Evolutionary conservation across 2,113 vertebrate genomes (phyloP).

Genomic region (Myotis brandtii): DNA sequence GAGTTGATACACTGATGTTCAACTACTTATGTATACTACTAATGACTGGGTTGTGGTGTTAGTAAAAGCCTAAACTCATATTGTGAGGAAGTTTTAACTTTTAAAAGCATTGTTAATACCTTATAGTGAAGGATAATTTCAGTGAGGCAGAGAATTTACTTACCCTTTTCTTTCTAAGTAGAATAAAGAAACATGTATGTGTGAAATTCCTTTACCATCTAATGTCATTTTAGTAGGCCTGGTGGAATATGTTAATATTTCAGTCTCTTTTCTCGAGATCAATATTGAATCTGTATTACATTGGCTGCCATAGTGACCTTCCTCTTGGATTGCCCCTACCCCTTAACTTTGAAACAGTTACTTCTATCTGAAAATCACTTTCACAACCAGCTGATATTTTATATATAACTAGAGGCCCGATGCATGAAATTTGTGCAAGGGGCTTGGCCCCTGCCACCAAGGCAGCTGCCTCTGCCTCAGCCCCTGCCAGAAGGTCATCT

Average conservation of each 20-base stretch:
- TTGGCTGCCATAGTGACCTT: not conserved
- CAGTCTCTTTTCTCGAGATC: not conserved
- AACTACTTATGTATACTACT: not conserved
- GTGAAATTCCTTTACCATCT: not conserved
- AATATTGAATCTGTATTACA: not conserved
- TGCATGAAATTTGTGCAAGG: too few species aligned
- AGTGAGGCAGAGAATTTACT: not conserved
- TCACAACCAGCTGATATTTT: not conserved
- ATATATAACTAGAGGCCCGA: not conserved
- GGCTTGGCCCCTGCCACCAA: too few species aligned
- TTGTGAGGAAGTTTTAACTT: not conserved
- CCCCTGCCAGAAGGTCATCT: too few species aligned
- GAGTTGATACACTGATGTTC: not conserved
- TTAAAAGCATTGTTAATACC: not conserved
- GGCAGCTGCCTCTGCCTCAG: too few species aligned
- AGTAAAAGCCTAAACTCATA: not conserved
- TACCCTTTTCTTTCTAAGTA: not conserved
- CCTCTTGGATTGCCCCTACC: not conserved
- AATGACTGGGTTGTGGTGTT: not conserved
- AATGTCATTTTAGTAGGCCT: not conserved
- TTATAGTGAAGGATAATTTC: not conserved
- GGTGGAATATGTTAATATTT: not conserved
- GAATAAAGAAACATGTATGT: not conserved
- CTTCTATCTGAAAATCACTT: slow-evolving; percentile 17
- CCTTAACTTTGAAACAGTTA: not conserved